These are phyloP conservation scores for Toxotes chatareus DNA, from an alignment of 2,113 vertebrate species.

Conservation along the genomic window DNA sequence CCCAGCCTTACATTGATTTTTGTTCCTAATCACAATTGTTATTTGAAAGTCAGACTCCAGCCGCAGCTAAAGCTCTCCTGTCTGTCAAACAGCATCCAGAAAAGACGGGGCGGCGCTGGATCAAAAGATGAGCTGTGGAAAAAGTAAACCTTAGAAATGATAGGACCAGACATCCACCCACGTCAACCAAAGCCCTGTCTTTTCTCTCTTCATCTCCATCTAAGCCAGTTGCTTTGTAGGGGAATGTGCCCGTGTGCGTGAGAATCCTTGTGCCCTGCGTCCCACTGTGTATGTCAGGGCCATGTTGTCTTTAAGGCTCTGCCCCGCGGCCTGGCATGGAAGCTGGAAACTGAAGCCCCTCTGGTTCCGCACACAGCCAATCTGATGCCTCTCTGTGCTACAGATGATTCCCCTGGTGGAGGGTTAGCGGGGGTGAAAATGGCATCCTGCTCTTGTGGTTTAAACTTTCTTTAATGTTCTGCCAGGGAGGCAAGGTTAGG, in stretches of 20 bases:
- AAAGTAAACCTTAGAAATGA: slow-evolving; percentile 69
- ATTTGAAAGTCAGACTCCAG: slow-evolving; percentile 42
- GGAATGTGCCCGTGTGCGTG: slow-evolving; percentile 59
- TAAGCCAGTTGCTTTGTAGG: slow-evolving; percentile 57
- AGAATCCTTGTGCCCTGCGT: slow-evolving; percentile 45
- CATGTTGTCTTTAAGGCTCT: slow-evolving; percentile 50
- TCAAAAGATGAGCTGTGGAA: slow-evolving; percentile 69
- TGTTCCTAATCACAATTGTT: slow-evolving; percentile 33
- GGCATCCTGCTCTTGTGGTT: slow-evolving; percentile 64
- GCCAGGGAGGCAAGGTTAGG: slow-evolving; percentile 60
- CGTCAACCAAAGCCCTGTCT: slow-evolving; percentile 61
- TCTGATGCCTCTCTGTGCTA: slow-evolving; percentile 66
- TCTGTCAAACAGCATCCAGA: slow-evolving; percentile 35
- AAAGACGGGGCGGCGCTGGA: slow-evolving; percentile 37
- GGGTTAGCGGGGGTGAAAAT: slow-evolving; percentile 69
- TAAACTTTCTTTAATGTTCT: slow-evolving; percentile 61
- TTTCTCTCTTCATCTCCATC: slow-evolving; percentile 55
- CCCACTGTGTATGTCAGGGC: slow-evolving; percentile 54
- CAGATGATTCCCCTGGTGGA: slow-evolving; percentile 56
- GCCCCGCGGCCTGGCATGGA: slow-evolving; percentile 64
- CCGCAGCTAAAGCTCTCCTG: slow-evolving; percentile 32
- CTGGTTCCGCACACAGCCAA: slow-evolving; percentile 63
- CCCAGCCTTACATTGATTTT: slow-evolving; percentile 17
- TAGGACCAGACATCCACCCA: slow-evolving; percentile 68
- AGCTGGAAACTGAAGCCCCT: slow-evolving; percentile 72